A percentile compares a stretch with the other conserved stretches of the same genome.
phyloP scores from a whole-genome alignment of 1,140 invertebrate species.

The Drosophila kurseongensis region DNA sequence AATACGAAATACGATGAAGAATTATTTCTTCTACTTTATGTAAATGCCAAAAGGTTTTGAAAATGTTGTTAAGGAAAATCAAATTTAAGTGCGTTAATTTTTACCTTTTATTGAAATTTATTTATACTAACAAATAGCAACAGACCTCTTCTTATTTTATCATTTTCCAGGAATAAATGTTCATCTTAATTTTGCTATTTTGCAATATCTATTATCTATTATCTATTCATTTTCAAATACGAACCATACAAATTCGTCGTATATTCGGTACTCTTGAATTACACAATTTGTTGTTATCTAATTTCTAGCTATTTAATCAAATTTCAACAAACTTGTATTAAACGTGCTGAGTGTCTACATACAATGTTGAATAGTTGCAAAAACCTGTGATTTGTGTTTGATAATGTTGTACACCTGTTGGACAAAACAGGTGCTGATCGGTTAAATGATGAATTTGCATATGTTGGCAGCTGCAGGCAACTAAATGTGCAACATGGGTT shows the following conservation, averaged over 20 bases:
- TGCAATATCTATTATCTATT: no score
- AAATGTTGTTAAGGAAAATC: no score
- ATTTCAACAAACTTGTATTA: not conserved
- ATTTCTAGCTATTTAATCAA: not conserved
- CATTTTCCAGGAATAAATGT: no score
- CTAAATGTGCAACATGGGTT: slow-evolving; percentile 18
- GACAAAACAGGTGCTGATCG: slow-evolving; percentile 30
- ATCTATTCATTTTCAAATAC: no score
- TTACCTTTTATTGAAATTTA: no score
- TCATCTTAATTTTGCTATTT: no score
- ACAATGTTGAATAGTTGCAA: slow-evolving; percentile 9
- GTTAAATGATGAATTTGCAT: slow-evolving; percentile 34
- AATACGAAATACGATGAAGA: not conserved
- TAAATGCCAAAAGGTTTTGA: no score
- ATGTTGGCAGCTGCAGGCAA: slow-evolving; percentile 30
- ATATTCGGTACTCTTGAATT: no score
- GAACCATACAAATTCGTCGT: no score
- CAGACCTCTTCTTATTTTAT: no score
- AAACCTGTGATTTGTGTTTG: slow-evolving; percentile 28
- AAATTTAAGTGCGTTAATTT: not conserved
- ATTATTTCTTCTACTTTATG: not conserved
- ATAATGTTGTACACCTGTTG: slow-evolving; percentile 43
- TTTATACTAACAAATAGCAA: no score
- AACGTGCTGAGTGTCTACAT: slow-evolving; percentile 1
- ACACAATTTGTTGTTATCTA: not conserved